Percentiles rank a stretch among this genome's conserved stretches.
Conservation (phyloP, 2,113 vertebrate species). For the Cynoglossus semilaevis region DNA sequence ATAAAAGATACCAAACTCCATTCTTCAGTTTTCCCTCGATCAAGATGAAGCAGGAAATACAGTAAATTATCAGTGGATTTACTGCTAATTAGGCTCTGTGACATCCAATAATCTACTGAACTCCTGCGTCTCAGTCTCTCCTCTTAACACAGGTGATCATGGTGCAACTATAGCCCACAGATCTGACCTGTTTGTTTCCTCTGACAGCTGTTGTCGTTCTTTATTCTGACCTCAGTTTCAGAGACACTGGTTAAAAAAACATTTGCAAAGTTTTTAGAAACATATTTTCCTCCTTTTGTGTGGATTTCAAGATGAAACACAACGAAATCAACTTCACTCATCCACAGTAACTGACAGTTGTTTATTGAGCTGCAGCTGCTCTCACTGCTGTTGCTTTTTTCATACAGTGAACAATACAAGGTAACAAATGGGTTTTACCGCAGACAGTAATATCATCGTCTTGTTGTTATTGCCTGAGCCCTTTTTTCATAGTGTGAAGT, state of each 20-base stretch:
- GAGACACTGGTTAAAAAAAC: background rate
- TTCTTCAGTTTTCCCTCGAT: too few species aligned
- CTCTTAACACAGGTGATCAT: too few species aligned
- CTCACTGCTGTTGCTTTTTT: slow-evolving; percentile 18
- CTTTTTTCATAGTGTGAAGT: slow-evolving; percentile 9
- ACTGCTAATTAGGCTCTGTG: too few species aligned
- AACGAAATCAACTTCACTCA: slow-evolving; percentile 20
- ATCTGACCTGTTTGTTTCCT: too few species aligned
- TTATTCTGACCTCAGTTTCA: background rate
- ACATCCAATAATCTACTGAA: too few species aligned
- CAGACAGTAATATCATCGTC: slow-evolving; percentile 22
- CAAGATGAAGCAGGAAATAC: too few species aligned
- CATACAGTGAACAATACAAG: slow-evolving; percentile 10
- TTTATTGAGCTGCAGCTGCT: slow-evolving; percentile 18
- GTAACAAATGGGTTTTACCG: slow-evolving; percentile 19
- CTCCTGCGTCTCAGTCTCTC: too few species aligned
- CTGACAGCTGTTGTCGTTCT: background rate
- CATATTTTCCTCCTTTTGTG: slow-evolving; percentile 5
- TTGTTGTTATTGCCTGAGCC: slow-evolving; percentile 24
- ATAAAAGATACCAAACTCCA: too few species aligned
- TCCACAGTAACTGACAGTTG: slow-evolving; percentile 1
- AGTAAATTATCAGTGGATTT: too few species aligned
- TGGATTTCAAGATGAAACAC: slow-evolving; percentile 3
- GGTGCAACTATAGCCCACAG: too few species aligned
- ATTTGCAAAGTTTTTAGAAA: background rate